phyloP scores from a whole-genome alignment of 1,140 invertebrate genomes.

The Acromyrmex heyeri region DNA sequence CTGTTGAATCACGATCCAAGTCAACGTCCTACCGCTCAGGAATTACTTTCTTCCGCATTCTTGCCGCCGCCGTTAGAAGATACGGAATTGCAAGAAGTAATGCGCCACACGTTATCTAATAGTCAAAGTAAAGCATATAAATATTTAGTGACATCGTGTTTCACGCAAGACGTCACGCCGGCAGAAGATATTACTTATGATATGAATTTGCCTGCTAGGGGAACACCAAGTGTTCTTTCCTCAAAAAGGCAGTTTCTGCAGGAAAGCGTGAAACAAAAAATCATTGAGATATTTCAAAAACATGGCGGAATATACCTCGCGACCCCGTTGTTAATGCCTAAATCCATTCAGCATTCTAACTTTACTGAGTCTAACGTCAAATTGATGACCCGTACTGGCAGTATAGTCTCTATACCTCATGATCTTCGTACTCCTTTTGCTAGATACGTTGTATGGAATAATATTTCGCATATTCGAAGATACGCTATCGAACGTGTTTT shows the following conservation, averaged over 20 bases:
- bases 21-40: conserved; percentile 93
- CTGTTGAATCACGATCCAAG: conserved; percentile 94
- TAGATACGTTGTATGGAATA: conserved; percentile 93
- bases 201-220: conserved; percentile 87
- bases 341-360: conserved; percentile 87
- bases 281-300: conserved; percentile 90
- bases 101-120: conserved; percentile 92
- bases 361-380: conserved; percentile 89
- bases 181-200: conserved; percentile 93
- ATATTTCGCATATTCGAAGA: conserved; percentile 92
- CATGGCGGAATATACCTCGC: conserved; percentile 92
- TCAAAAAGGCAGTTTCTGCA: conserved; percentile 74
- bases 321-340: conserved; percentile 93
- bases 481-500: conserved; percentile 96
- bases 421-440: conserved; percentile 93
- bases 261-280: conserved; percentile 83
- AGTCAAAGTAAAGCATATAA: conserved; percentile 94
- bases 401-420: conserved; percentile 93
- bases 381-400: conserved; percentile 94
- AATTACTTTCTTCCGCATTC: conserved; percentile 93
- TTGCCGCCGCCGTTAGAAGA: conserved; percentile 94
- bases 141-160: conserved; percentile 91
- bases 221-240: conserved; percentile 73
- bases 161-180: conserved; percentile 89
- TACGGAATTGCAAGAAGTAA: conserved; percentile 91